Evolutionary conservation across 2,797 vertebrate genomes (phyloP).

Genomic region (Lepilemur septentrionalis): DNA sequence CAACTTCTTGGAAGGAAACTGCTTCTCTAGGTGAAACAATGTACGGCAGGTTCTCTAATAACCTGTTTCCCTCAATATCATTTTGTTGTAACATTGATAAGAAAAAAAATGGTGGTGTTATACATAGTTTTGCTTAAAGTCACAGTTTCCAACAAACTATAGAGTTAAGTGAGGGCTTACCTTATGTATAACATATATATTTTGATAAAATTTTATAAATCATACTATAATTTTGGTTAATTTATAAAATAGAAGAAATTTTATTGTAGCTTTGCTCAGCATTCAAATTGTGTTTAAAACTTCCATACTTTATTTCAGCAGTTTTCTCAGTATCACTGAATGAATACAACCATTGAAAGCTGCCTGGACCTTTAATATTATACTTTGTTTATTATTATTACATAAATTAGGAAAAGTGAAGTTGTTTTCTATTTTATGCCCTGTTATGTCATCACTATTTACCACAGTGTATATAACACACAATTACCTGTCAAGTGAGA

Average conservation of each 20-base stretch:
- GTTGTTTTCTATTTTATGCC: not conserved
- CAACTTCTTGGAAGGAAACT: not conserved
- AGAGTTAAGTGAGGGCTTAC: not conserved
- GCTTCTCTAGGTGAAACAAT: not conserved
- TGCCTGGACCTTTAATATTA: not conserved
- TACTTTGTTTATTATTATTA: not conserved
- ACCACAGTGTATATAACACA: not conserved
- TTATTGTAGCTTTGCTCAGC: not conserved
- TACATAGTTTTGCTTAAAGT: not conserved
- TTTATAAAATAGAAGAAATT: not conserved
- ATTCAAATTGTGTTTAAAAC: not conserved
- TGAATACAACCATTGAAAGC: not conserved
- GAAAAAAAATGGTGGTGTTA: not conserved
- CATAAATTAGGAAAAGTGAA: not conserved
- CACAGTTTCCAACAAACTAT: not conserved
- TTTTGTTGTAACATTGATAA: not conserved
- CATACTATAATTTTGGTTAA: not conserved
- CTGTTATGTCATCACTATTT: not conserved
- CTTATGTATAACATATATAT: not conserved
- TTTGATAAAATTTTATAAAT: not conserved
- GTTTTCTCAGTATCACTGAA: not conserved
- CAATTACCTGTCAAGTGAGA: not conserved
- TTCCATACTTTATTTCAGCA: not conserved
- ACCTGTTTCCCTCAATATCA: not conserved
- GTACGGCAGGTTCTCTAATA: not conserved